These are phyloP conservation scores for Scaptomyza montana DNA, from an alignment of 1,140 invertebrate species.

Conservation along the genomic window DNA sequence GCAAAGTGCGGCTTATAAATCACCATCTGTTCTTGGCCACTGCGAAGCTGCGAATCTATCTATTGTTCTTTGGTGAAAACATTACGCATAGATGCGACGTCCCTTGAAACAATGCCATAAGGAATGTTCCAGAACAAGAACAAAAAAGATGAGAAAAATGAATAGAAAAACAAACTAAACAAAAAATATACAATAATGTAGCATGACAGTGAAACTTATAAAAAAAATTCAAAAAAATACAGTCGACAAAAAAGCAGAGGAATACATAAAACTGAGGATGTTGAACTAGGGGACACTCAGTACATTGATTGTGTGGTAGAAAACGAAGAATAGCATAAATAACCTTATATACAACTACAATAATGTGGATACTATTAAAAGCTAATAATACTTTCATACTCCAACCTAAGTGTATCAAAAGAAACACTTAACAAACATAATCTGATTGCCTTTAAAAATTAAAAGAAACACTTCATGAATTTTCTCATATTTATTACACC, in stretches of 20 bases:
- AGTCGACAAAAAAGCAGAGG: constrained; percentile 14
- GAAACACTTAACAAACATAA: too few species aligned
- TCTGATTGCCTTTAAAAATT: background rate
- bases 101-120: constrained; percentile 49
- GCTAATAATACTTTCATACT: too few species aligned
- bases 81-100: constrained; percentile 31
- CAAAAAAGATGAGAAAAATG: constrained; percentile 12
- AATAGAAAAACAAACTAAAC: constrained; percentile 21
- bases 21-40: constrained; percentile 35
- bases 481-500: background rate
- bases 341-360: too few species aligned
- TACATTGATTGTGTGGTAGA: background rate
- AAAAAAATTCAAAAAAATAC: constrained; percentile 40
- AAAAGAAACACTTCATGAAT: background rate
- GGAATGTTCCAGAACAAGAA: constrained; percentile 45
- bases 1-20: constrained; percentile 31
- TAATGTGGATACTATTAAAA: too few species aligned
- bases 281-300: background rate
- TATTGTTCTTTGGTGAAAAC: constrained; percentile 58
- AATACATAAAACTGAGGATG: constrained; percentile 1
- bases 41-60: constrained; percentile 39
- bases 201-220: constrained; percentile 70
- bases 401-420: too few species aligned
- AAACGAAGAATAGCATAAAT: too few species aligned
- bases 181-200: constrained; percentile 37